Base-by-base conservation (phyloP, 2,113 vertebrate genomes). In the Plectropomus leopardus region DNA sequence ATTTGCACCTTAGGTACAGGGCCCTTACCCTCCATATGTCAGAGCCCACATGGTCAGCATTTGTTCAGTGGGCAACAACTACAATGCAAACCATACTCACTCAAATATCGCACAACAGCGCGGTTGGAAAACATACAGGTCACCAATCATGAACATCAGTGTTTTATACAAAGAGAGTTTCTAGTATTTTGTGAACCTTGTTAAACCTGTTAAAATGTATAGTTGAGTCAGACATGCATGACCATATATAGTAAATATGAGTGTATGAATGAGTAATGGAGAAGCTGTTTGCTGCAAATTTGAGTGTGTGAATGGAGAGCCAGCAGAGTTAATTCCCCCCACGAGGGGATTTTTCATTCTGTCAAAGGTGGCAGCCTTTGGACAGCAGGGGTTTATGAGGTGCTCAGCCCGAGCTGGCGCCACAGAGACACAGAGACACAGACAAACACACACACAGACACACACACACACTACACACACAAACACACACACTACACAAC, bases 371-470 rank as follows among this genome's bases (percentile, higher is more conserved):
- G 91, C 50, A 83, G 91, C 85, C 84, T 78, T 84, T 83, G 84
- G 91, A 69, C 81, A 88, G 82, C 76, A 78, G 76, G 82, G 83
- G 92, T 96, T 96, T 96, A 96, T 86, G 93, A 95, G 94, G 78
- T 90, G 88, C 92, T 86, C 17, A 83, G 92, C 88, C 91, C 84
- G 87, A 88, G 92, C 94, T 96, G 96, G 96, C 94, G 95, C 95
- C 95, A 94, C 85, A 0, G 68, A 88, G 72, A 90, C 79, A 91
- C 48, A 76, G 81, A 78, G 77, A 58, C 53, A 59, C 59, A 80
- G 53, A 48, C 58, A 53, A 40, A 80, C 83, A 75, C 73, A 45
- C 81, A 55, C 75, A 70, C 81, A 32, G 58, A 30, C 30, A 32
- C 51, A 53, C 47, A 26, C n/a, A 47, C 55, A 72, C 54, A 59